These are phyloP conservation scores for Drosophila lacicola DNA, from an alignment of 2,888 invertebrate species.

Conservation along the genomic window DNA sequence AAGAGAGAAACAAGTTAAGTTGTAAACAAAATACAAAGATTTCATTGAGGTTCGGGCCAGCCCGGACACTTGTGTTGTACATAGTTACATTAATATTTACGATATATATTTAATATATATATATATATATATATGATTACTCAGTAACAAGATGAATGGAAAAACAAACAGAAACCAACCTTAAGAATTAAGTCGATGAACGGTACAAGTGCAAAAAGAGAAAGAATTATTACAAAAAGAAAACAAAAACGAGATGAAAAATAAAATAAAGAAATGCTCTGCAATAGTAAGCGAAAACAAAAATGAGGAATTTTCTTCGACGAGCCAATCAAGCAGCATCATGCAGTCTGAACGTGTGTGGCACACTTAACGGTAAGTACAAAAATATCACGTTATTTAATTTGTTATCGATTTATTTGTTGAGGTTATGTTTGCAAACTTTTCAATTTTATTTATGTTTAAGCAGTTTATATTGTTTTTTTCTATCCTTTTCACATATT, in stretches of 20 bases:
- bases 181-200: slow-evolving; percentile 72
- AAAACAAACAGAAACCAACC: slow-evolving; percentile 21
- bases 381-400: not conserved
- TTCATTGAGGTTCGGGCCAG: slow-evolving; percentile 62
- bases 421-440: not conserved
- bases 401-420: slow-evolving; percentile 1
- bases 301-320: not conserved
- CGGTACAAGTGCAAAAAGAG: slow-evolving; percentile 76
- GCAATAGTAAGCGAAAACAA: slow-evolving; percentile 77
- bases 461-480: not conserved
- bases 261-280: slow-evolving; percentile 81
- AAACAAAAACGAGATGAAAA: slow-evolving; percentile 55
- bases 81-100: slow-evolving; percentile 73
- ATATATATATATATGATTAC: slow-evolving; percentile 56
- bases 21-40: slow-evolving; percentile 74
- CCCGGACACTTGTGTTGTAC: slow-evolving; percentile 65
- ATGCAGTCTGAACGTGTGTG: slow-evolving; percentile 1
- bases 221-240: slow-evolving; percentile 45
- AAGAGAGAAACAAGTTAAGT: slow-evolving; percentile 54
- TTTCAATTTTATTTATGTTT: not conserved
- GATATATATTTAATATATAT: slow-evolving; percentile 59
- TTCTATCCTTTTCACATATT: too few relatives aligned
- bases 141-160: slow-evolving; percentile 61
- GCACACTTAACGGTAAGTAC: not conserved
- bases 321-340: not conserved